Evolutionary conservation across 2,113 vertebrate species (phyloP).

Genomic region (Aplodontia rufa): DNA sequence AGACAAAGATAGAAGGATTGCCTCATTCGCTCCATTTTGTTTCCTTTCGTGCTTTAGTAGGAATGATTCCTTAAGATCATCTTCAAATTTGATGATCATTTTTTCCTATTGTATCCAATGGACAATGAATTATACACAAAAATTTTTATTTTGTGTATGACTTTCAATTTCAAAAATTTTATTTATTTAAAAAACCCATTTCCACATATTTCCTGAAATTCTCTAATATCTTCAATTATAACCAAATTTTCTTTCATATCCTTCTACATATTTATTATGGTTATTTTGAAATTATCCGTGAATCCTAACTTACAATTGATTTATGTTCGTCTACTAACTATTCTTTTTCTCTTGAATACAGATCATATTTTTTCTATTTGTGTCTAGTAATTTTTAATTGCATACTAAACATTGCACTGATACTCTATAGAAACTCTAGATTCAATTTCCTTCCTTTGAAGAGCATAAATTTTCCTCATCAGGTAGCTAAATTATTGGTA

Average conservation of each 20-base stretch:
- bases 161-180: neutral
- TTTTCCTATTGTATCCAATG: neutral
- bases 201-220: neutral
- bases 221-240: neutral
- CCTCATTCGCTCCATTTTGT: neutral
- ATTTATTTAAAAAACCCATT: neutral
- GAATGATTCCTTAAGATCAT: neutral
- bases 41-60: neutral
- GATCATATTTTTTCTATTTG: neutral
- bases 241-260: neutral
- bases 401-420: neutral
- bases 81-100: neutral
- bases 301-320: neutral
- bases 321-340: neutral
- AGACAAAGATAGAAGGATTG: neutral
- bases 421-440: neutral
- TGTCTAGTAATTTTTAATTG: neutral
- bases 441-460: neutral
- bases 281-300: slow-evolving; percentile 20
- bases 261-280: neutral
- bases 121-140: neutral
- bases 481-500: slow-evolving; percentile 3
- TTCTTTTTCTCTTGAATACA: neutral
- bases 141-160: neutral
- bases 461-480: neutral